Percentiles rank a stretch among this genome's conserved stretches.
These are phyloP conservation scores for Lemur catta DNA, from an alignment of 2,797 vertebrate genomes.

Conservation along the genomic window DNA sequence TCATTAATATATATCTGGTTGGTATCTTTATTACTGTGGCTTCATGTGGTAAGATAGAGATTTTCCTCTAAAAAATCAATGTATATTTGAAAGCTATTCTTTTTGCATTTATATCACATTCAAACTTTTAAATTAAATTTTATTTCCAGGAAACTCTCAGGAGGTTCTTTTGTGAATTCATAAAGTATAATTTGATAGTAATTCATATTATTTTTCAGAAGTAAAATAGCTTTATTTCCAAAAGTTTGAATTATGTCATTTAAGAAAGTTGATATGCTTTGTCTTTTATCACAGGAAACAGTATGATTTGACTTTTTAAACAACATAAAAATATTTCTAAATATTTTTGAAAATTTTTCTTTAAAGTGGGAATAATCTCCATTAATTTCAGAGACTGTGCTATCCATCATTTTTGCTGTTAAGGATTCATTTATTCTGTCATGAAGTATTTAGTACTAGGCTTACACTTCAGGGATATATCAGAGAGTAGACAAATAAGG, in stretches of 20 bases:
- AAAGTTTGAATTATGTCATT: not conserved
- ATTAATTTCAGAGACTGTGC: not conserved
- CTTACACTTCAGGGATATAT: not conserved
- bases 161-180: not conserved
- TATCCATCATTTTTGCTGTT: not conserved
- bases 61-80: not conserved
- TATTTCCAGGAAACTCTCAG: not conserved
- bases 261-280: not conserved
- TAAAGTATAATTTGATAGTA: not conserved
- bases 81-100: not conserved
- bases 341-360: not conserved
- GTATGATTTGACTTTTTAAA: not conserved
- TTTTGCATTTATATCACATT: not conserved
- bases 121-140: constrained; percentile 46
- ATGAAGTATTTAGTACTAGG: constrained; percentile 35
- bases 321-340: not conserved
- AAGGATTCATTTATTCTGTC: constrained; percentile 24
- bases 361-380: not conserved
- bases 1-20: not conserved
- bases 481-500: not conserved
- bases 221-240: not conserved
- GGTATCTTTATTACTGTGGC: not conserved
- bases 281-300: not conserved
- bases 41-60: not conserved
- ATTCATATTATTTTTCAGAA: not conserved